phyloP scores from a whole-genome alignment of 2,888 invertebrate genomes.

The Lottia gigantea region DNA sequence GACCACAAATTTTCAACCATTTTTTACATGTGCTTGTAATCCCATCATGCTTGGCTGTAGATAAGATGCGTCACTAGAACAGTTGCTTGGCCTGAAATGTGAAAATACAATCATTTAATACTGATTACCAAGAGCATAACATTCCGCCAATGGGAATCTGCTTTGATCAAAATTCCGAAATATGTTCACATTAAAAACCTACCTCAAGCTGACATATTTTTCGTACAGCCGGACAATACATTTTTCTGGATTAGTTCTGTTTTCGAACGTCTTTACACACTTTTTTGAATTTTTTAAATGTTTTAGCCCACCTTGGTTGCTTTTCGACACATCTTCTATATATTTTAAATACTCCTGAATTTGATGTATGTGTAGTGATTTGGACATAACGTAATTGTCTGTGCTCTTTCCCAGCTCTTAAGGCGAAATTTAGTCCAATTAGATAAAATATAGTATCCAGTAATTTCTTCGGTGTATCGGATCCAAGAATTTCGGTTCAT shows the following conservation, averaged over 20 bases:
- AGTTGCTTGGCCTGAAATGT: neutral
- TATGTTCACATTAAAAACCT: neutral
- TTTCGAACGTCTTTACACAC: constrained; percentile 7
- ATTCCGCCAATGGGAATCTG: neutral
- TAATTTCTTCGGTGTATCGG: constrained; percentile 5
- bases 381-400: neutral
- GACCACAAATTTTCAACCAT: no score
- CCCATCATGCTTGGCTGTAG: constrained; percentile 3
- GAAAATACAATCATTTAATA: neutral
- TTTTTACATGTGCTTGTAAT: neutral
- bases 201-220: constrained; percentile 8
- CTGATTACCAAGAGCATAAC: neutral
- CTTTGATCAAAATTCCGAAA: neutral
- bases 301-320: constrained; percentile 9
- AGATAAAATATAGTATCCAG: constrained; percentile 13
- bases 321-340: constrained; percentile 15
- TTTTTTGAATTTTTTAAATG: neutral
- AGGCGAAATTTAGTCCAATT: constrained; percentile 10
- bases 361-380: neutral
- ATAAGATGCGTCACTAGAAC: constrained; percentile 9
- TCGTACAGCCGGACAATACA: constrained; percentile 12
- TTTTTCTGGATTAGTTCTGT: constrained; percentile 9
- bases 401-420: constrained; percentile 12
- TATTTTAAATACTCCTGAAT: constrained; percentile 9
- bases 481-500: constrained; percentile 10